phyloP scores from a whole-genome alignment of 2,888 invertebrate species.

The Drosophila acutilabella region DNA sequence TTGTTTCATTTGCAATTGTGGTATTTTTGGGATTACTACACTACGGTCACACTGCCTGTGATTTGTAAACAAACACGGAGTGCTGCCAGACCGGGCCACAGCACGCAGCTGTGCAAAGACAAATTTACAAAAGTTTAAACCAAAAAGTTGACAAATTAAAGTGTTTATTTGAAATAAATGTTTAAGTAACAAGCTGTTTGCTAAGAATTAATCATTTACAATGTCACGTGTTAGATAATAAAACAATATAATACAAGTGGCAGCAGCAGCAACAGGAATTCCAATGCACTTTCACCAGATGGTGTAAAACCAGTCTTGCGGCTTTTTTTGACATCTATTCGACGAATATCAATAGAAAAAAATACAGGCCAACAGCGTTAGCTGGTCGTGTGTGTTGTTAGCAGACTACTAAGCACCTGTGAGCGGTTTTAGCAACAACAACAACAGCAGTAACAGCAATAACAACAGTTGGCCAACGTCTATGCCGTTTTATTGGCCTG shows the following conservation, averaged over 20 bases:
- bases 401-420: constrained; percentile 70
- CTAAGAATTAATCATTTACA: not conserved
- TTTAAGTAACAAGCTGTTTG: constrained; percentile 22
- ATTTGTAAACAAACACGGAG: constrained; percentile 52
- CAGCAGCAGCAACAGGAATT: constrained; percentile 50
- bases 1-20: not conserved
- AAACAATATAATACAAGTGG: not conserved
- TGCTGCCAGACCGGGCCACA: constrained; percentile 34
- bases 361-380: constrained; percentile 64
- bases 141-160: constrained; percentile 7
- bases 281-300: constrained; percentile 73
- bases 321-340: constrained; percentile 75
- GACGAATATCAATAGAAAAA: constrained; percentile 75
- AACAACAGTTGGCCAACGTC: constrained; percentile 9
- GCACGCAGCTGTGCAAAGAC: not conserved
- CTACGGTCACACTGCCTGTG: constrained; percentile 35
- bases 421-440: constrained; percentile 33
- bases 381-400: constrained; percentile 38
- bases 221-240: not conserved
- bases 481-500: constrained; percentile 66
- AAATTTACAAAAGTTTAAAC: constrained; percentile 3
- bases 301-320: constrained; percentile 60
- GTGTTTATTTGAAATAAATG: constrained; percentile 7
- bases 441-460: constrained; percentile 45
- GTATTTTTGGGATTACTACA: constrained; percentile 7